phyloP scores from a whole-genome alignment of 1,140 invertebrate species.

The Zaprionus vittiger region DNA sequence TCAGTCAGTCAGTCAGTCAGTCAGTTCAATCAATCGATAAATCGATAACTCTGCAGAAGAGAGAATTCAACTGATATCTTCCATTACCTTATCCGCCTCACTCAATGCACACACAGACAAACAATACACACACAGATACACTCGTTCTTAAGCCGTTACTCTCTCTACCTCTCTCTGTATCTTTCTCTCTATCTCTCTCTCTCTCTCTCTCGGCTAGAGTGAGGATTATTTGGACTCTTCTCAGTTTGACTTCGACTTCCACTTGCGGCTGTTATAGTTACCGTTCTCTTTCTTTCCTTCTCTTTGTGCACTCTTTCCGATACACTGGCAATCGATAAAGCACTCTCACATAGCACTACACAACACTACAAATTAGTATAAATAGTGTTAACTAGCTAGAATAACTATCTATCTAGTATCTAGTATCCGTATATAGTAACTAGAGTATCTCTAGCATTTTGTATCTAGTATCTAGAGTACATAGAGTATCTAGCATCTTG shows the following conservation, averaged over 20 bases:
- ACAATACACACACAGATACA: neutral
- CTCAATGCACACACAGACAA: conserved; percentile 1
- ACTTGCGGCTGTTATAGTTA: conserved; percentile 29
- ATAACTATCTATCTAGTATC: neutral
- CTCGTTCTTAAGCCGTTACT: neutral
- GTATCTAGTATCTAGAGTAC: neutral
- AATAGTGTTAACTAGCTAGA: neutral
- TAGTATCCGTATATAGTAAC: neutral
- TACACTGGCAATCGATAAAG: conserved; percentile 26
- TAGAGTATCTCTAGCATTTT: neutral
- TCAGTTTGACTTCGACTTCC: conserved; percentile 2
- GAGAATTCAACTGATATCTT: conserved; percentile 1
- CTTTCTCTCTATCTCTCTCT: no score
- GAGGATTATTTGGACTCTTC: conserved; percentile 16
- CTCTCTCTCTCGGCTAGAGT: conserved; percentile 10
- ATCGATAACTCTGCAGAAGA: neutral
- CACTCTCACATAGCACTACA: conserved; percentile 39
- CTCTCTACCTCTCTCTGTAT: no score
- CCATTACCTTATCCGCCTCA: conserved; percentile 10
- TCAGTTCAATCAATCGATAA: conserved; percentile 13
- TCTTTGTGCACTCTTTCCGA: conserved; percentile 28
- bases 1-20: conserved; percentile 15
- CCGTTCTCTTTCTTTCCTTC: conserved; percentile 3
- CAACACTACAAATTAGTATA: conserved; percentile 27
- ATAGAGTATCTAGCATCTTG: neutral